Percentiles rank a stretch among this genome's conserved stretches.
phyloP scores from a whole-genome alignment of 2,888 invertebrate species.

The Tipula helvola region DNA sequence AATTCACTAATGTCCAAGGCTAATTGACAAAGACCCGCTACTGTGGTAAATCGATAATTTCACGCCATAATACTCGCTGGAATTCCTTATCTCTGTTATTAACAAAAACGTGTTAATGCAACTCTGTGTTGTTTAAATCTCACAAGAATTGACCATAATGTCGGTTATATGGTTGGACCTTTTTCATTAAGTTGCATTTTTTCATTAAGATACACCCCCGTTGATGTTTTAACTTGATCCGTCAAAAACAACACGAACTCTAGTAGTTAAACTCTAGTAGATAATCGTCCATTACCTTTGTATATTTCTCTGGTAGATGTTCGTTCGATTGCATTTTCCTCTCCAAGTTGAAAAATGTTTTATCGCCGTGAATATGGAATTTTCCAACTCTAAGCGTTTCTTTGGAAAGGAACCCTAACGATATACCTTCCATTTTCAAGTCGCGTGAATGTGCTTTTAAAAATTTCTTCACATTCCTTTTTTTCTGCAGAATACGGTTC shows the following conservation, averaged over 20 bases:
- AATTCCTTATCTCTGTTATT: not conserved
- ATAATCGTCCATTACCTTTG: too few species aligned
- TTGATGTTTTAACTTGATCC: not conserved
- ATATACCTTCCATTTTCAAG: not conserved
- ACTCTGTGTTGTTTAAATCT: not conserved
- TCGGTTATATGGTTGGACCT: not conserved
- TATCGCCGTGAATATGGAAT: too few species aligned
- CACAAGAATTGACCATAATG: not conserved
- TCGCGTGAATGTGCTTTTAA: not conserved
- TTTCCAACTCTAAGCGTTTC: not conserved
- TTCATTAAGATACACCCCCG: not conserved
- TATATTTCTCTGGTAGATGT: too few species aligned
- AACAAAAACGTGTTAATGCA: not conserved
- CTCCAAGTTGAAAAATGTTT: too few species aligned
- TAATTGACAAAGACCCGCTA: not conserved
- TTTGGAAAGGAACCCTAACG: not conserved
- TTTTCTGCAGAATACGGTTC: not conserved
- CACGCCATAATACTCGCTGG: not conserved
- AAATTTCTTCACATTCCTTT: too few species aligned
- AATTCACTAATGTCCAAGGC: too few species aligned
- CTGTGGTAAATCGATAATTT: not conserved
- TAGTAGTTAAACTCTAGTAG: too few species aligned
- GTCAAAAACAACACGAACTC: too few species aligned
- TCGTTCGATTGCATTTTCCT: too few species aligned
- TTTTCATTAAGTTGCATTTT: too few species aligned